phyloP scores from a whole-genome alignment of 2,113 vertebrate species.

The Cepphus grylle region DNA sequence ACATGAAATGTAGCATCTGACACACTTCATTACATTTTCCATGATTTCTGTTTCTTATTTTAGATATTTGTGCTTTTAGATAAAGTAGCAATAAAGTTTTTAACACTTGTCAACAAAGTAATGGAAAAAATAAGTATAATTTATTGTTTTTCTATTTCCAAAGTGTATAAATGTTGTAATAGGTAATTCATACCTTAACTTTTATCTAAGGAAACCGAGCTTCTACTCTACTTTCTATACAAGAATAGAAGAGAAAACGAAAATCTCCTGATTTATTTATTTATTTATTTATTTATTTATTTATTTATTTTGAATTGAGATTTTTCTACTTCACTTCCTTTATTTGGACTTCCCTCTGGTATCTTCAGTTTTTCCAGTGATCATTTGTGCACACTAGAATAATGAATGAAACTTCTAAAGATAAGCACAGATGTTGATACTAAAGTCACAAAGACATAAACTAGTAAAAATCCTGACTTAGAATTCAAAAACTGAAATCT shows the following conservation, averaged over 20 bases:
- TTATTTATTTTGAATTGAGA: background rate
- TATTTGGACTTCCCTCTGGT: background rate
- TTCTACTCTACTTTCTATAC: background rate
- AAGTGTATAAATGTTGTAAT: background rate
- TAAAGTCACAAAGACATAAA: background rate
- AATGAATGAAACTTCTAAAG: background rate
- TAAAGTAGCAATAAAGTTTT: background rate
- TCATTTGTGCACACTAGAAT: background rate
- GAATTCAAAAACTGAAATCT: background rate
- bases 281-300: background rate
- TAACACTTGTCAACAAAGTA: background rate
- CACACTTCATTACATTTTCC: background rate
- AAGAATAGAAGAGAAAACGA: background rate
- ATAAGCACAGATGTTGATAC: slow-evolving; percentile 1
- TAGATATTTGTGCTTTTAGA: background rate
- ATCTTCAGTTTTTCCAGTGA: background rate
- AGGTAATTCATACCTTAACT: background rate
- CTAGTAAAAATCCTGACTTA: background rate
- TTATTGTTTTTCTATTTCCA: background rate
- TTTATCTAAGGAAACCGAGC: background rate
- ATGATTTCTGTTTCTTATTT: background rate
- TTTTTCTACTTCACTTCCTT: background rate
- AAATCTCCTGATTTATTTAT: background rate
- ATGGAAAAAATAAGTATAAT: background rate
- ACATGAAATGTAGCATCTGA: background rate